These are phyloP conservation scores for Procambarus clarkii DNA, from an alignment of 1,140 invertebrate species.

Conservation along the genomic window DNA sequence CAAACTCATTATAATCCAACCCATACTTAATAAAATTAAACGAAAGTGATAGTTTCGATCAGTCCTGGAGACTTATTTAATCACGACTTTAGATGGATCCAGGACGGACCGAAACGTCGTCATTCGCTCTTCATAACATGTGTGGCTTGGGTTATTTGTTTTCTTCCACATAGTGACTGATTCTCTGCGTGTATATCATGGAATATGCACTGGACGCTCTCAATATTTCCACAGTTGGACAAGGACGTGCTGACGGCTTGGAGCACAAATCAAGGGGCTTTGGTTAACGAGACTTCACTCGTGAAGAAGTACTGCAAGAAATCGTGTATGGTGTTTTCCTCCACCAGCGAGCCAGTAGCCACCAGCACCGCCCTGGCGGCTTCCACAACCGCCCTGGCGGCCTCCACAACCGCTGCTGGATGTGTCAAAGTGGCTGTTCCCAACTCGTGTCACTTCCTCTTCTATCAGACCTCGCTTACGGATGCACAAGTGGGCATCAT, in stretches of 20 bases:
- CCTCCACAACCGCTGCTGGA: background rate
- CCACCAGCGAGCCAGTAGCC: too few relatives aligned
- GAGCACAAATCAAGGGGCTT: slow-evolving; percentile 71
- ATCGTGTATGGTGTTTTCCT: background rate
- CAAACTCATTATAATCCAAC: too few relatives aligned
- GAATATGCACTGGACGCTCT: background rate
- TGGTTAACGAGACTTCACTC: slow-evolving; percentile 73
- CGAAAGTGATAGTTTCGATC: too few relatives aligned
- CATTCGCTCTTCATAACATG: too few relatives aligned
- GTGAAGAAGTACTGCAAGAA: slow-evolving; percentile 71
- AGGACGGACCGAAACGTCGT: too few relatives aligned
- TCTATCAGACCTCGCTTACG: slow-evolving; percentile 57
- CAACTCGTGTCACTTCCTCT: slow-evolving; percentile 64
- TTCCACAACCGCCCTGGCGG: background rate
- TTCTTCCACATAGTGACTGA: background rate
- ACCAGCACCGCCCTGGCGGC: background rate
- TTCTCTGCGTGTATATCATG: background rate
- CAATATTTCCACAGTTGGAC: slow-evolving; percentile 75
- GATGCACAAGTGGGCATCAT: slow-evolving; percentile 76
- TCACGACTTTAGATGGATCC: too few relatives aligned
- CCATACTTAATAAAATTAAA: too few relatives aligned
- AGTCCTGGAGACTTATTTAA: too few relatives aligned
- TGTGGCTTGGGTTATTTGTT: too few relatives aligned
- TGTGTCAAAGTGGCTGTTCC: slow-evolving; percentile 38
- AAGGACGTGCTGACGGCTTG: slow-evolving; percentile 76